Percentiles rank a stretch among this genome's conserved stretches.
These are phyloP conservation scores for Phallusia fumigata DNA, from an alignment of 23 tunicate genomes.

Conservation along the genomic window DNA sequence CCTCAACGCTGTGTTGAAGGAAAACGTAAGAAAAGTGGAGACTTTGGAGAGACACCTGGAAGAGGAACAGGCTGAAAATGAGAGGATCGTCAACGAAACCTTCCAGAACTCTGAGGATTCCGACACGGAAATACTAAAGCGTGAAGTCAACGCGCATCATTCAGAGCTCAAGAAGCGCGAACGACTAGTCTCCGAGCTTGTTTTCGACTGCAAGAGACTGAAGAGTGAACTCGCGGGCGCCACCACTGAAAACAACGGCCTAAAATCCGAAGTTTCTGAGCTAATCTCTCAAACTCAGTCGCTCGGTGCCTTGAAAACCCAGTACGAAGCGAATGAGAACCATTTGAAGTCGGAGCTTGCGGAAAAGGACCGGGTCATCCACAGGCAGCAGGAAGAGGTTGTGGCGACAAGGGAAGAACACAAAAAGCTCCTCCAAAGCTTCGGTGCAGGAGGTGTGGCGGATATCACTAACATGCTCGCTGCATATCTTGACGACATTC, in stretches of 20 bases:
- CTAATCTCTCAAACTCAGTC: slow-evolving; percentile 48
- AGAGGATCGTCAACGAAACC: neutral
- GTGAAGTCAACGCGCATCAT: slow-evolving; percentile 24
- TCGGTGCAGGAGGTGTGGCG: slow-evolving; percentile 39
- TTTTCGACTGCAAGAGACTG: slow-evolving; percentile 78
- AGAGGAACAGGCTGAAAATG: slow-evolving; percentile 10
- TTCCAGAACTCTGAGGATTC: neutral
- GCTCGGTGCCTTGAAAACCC: slow-evolving; percentile 58
- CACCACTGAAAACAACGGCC: slow-evolving; percentile 9
- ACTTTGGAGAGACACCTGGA: slow-evolving; percentile 8
- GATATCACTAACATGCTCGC: slow-evolving; percentile 43
- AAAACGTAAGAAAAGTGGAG: slow-evolving; percentile 7
- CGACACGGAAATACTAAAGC: neutral
- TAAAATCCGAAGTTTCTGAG: slow-evolving; percentile 11
- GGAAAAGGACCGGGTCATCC: slow-evolving; percentile 75
- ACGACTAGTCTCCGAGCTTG: slow-evolving; percentile 56
- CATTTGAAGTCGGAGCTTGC: slow-evolving; percentile 85
- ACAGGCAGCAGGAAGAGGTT: slow-evolving; percentile 57
- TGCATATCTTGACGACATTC: slow-evolving; percentile 58
- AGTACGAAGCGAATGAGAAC: slow-evolving; percentile 83
- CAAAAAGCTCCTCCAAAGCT: slow-evolving; percentile 32
- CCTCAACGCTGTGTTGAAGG: neutral
- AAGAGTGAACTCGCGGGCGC: slow-evolving; percentile 29
- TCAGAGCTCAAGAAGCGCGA: slow-evolving; percentile 61
- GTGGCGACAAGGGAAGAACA: slow-evolving; percentile 37